Base-by-base conservation (phyloP, 2,888 invertebrate species). In the Rotaria magnacalcarata region DNA sequence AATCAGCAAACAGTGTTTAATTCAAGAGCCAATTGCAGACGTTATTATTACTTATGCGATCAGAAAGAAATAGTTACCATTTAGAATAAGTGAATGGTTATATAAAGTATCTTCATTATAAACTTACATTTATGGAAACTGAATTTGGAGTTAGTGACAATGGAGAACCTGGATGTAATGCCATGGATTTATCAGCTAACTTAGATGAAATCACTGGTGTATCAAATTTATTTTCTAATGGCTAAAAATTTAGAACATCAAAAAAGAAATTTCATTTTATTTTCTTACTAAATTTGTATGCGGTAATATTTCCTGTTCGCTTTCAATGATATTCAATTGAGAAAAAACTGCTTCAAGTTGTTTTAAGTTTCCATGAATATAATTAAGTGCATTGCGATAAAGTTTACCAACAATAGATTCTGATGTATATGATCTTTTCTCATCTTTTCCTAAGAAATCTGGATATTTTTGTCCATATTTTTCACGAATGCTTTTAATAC, bases 391-490 rank as follows among this genome's bases (percentile, higher is more conserved):
- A 67, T 67, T 67, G 7, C 34, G 67, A 67, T 80, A 80, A 8
- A 80, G 47, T 47, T n/a, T 80, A 0, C 80, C 80, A 47, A 43
- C 43, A 47, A 80, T 80, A 3, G 80, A 80, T 24, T 5, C 3
- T 47, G 80, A 80, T 47, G 34, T 1, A 80, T 80, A 80, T 7
- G 80, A 80, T 80, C 2, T 43, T 47, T 80, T 43, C 14, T 67
- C 27, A 19, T 67, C 67, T 80, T 80, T 80, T 2, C 47, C 47
- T 47, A 80, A 47, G 47, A 80, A 80, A 80, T 80, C 80, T 1
- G 80, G 80, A 80, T 80, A 80, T n/a, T 80, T 80, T 47, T 47
- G 11, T 67, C 34, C 67, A 80, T n/a, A 47, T 47, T 43, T 47
- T 24, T 43, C 47, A 5, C 47, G 43, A 10, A 80, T 21, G 24